Conservation (phyloP, 1,140 invertebrate species). For the Scaptodrosophila lebanonensis region DNA sequence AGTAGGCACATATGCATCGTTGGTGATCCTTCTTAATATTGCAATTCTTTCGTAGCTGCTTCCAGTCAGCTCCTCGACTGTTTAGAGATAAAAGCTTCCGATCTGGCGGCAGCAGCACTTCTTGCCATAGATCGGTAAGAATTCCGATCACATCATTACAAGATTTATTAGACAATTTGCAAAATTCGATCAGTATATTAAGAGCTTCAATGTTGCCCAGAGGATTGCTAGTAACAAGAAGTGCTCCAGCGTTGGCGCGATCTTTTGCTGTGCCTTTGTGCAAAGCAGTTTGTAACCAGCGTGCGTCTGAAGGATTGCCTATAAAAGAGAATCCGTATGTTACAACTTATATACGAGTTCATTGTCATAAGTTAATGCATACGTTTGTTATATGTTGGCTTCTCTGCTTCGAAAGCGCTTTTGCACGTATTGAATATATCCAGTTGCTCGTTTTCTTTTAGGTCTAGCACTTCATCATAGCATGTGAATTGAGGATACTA, state of each 20-base stretch:
- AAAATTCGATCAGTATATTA: slow-evolving; percentile 82
- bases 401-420: slow-evolving; percentile 59
- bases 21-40: slow-evolving; percentile 77
- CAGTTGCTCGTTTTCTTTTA: slow-evolving; percentile 71
- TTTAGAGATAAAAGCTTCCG: slow-evolving; percentile 83
- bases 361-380: slow-evolving; percentile 2
- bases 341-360: neutral
- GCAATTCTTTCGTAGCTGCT: slow-evolving; percentile 45
- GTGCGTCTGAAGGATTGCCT: slow-evolving; percentile 71
- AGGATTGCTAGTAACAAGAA: slow-evolving; percentile 87
- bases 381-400: slow-evolving; percentile 54
- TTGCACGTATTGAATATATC: slow-evolving; percentile 67
- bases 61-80: slow-evolving; percentile 79
- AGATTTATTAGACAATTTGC: slow-evolving; percentile 84
- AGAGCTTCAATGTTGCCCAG: slow-evolving; percentile 84
- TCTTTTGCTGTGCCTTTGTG: slow-evolving; percentile 85
- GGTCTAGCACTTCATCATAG: slow-evolving; percentile 64
- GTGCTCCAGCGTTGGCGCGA: slow-evolving; percentile 85
- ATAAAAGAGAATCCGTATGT: neutral
- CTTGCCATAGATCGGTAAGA: slow-evolving; percentile 84
- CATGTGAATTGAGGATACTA: slow-evolving; percentile 62
- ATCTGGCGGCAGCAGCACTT: slow-evolving; percentile 82
- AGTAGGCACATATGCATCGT: slow-evolving; percentile 78
- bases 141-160: slow-evolving; percentile 82
- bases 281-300: slow-evolving; percentile 86